phyloP scores from a whole-genome alignment of 2,113 vertebrate genomes.

The Oreotrochilus melanogaster region DNA sequence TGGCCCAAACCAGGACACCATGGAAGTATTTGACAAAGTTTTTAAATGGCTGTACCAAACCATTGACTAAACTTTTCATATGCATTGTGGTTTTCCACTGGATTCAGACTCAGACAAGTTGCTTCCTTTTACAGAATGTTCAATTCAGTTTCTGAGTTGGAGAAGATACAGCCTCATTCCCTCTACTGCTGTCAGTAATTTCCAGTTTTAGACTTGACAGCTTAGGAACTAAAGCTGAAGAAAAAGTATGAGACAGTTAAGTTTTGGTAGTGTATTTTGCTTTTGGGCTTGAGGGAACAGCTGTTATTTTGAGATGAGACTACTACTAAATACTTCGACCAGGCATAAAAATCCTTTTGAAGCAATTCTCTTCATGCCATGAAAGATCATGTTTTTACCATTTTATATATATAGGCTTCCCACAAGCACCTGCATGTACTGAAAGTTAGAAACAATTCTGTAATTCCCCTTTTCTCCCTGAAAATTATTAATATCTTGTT shows the following conservation, averaged over 20 bases:
- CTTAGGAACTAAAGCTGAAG: not conserved
- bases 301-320: not conserved
- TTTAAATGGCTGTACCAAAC: not conserved
- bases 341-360: not conserved
- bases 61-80: not conserved
- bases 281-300: not conserved
- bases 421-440: not conserved
- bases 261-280: not conserved
- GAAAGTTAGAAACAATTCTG: not conserved
- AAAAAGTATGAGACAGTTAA: not conserved
- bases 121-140: not conserved
- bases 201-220: not conserved
- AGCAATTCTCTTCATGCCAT: not conserved
- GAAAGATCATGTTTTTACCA: accelerated
- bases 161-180: not conserved
- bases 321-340: not conserved
- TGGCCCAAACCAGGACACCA: too few species aligned
- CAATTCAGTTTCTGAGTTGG: not conserved
- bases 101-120: not conserved
- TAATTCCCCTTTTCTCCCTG: not conserved
- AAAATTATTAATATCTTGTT: not conserved
- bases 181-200: not conserved
- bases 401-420: not conserved
- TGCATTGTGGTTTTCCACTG: not conserved
- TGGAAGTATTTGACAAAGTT: not conserved